A percentile compares a stretch with the other conserved stretches of the same genome.
phyloP scores from a whole-genome alignment of 2,888 invertebrate genomes.

The Charanyca ferruginea region DNA sequence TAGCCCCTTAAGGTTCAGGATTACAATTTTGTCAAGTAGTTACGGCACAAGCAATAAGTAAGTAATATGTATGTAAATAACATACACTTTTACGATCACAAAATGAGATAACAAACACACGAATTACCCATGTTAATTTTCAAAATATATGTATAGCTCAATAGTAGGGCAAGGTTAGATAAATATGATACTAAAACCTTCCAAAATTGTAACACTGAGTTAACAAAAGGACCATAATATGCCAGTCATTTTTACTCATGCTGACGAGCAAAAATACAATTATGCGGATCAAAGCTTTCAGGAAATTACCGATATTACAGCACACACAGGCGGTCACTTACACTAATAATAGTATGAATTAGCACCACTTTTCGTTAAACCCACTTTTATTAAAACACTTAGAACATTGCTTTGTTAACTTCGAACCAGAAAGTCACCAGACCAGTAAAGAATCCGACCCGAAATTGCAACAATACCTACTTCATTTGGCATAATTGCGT shows the following conservation, averaged over 20 bases:
- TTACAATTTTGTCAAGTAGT: background rate
- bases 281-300: slow-evolving; percentile 50
- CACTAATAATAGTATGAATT: slow-evolving; percentile 33
- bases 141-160: slow-evolving; percentile 20
- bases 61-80: slow-evolving; percentile 26
- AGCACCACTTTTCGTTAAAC: slow-evolving; percentile 22
- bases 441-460: slow-evolving; percentile 56
- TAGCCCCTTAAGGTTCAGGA: background rate
- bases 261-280: slow-evolving; percentile 46
- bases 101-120: slow-evolving; percentile 28
- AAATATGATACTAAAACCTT: slow-evolving; percentile 31
- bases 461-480: slow-evolving; percentile 46
- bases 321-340: slow-evolving; percentile 27
- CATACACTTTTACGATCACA: slow-evolving; percentile 22
- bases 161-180: slow-evolving; percentile 44
- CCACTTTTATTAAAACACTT: slow-evolving; percentile 33
- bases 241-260: slow-evolving; percentile 53
- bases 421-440: slow-evolving; percentile 47
- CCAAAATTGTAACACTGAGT: slow-evolving; percentile 11
- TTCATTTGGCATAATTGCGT: slow-evolving; percentile 34
- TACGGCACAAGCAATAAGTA: background rate
- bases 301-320: slow-evolving; percentile 60
- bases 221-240: slow-evolving; percentile 43
- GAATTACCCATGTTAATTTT: slow-evolving; percentile 3
- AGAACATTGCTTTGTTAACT: slow-evolving; percentile 34